phyloP scores from a whole-genome alignment of 2,113 vertebrate species.

The Passer domesticus region DNA sequence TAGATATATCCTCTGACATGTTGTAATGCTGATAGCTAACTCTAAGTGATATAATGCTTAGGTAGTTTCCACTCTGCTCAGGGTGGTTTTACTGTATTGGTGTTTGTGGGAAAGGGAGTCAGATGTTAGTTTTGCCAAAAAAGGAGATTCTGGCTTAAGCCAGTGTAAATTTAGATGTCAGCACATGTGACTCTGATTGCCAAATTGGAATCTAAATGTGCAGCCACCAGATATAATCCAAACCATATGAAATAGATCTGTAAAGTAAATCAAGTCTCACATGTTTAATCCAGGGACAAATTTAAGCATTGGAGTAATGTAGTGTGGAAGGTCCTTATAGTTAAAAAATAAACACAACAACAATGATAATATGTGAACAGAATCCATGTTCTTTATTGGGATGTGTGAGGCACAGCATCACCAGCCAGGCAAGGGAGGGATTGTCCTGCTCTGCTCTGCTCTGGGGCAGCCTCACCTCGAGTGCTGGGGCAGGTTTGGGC shows the following conservation, averaged over 20 bases:
- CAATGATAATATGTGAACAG: neutral
- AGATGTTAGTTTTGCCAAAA: neutral
- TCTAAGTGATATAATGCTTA: neutral
- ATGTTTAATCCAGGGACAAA: neutral
- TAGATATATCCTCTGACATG: neutral
- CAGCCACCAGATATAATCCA: neutral
- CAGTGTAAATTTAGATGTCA: conserved; percentile 21
- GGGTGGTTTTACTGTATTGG: neutral
- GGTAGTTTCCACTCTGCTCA: neutral
- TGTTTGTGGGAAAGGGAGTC: conserved; percentile 7
- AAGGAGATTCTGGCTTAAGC: conserved; percentile 5
- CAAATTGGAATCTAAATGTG: neutral
- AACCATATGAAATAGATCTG: neutral
- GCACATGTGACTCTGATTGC: conserved; percentile 6
- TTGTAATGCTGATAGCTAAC: neutral
- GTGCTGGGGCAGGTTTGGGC: neutral
- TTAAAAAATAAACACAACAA: neutral
- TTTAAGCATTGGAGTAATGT: neutral
- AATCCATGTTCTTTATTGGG: neutral
- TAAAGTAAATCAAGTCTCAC: neutral
- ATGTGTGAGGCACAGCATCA: rapidly evolving
- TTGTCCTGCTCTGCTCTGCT: rapidly evolving
- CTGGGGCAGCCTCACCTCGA: rapidly evolving
- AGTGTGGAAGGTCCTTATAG: neutral
- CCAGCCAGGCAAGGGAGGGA: rapidly evolving